Percentiles rank a stretch among this genome's conserved stretches.
These are phyloP conservation scores for Paralvinella palmiformis DNA, from an alignment of 1,140 invertebrate species.

Conservation along the genomic window DNA sequence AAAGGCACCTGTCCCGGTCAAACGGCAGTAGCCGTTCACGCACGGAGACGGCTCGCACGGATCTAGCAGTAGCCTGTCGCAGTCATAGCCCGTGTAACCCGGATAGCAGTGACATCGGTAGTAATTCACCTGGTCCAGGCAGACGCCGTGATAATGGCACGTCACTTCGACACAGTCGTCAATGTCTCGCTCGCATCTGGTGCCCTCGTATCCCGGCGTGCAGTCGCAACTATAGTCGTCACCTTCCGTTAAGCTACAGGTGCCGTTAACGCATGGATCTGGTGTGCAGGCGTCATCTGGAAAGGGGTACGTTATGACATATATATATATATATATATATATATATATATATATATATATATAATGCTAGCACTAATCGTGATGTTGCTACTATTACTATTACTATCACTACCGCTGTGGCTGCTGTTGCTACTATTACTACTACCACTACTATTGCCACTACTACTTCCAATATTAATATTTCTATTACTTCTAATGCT, in stretches of 20 bases:
- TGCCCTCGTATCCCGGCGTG: constrained; percentile 38
- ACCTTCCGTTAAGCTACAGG: constrained; percentile 81
- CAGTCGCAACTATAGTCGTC: constrained; percentile 69
- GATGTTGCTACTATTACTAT: no score
- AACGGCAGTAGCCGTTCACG: constrained; percentile 74
- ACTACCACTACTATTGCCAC: no score
- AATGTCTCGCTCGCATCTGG: constrained; percentile 78
- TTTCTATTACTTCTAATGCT: no score
- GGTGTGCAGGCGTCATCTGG: no score
- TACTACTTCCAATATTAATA: no score
- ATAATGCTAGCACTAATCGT: no score
- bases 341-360: no score
- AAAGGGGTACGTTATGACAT: no score
- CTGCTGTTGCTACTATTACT: no score
- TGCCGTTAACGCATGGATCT: constrained; percentile 71
- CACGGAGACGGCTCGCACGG: constrained; percentile 67
- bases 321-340: no score
- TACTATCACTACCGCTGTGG: no score
- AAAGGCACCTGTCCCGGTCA: constrained; percentile 22
- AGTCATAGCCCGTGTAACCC: constrained; percentile 10
- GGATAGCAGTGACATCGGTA: constrained; percentile 21
- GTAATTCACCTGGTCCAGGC: constrained; percentile 60
- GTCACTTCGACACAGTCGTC: constrained; percentile 82
- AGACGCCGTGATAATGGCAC: constrained; percentile 80
- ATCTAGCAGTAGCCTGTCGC: constrained; percentile 20